Conservation (phyloP, 2,797 vertebrate genomes). For the Eleutherodactylus coqui region DNA sequence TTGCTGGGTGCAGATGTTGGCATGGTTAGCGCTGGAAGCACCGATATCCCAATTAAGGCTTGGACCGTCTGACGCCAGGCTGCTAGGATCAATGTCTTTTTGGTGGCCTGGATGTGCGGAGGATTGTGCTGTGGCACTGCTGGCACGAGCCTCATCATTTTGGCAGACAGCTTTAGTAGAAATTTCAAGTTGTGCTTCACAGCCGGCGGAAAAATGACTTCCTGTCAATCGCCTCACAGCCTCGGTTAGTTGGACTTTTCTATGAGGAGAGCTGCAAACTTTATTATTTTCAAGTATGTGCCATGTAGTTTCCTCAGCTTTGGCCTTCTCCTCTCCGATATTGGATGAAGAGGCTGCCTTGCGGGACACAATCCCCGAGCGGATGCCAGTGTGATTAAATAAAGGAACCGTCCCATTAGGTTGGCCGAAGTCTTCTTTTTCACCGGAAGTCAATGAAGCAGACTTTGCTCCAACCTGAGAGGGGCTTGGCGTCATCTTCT, state of each 20-base stretch:
- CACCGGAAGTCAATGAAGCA: constrained; percentile 61
- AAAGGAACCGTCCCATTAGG: constrained; percentile 20
- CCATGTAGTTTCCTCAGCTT: constrained; percentile 61
- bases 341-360: constrained; percentile 29
- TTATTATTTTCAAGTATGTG: background rate
- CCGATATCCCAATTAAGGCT: constrained; percentile 16
- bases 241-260: constrained; percentile 67
- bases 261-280: constrained; percentile 59
- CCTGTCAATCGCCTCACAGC: constrained; percentile 69
- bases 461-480: constrained; percentile 50
- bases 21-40: constrained; percentile 42
- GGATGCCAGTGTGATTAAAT: constrained; percentile 58
- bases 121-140: background rate
- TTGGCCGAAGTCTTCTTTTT: constrained; percentile 64
- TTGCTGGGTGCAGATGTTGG: constrained; percentile 45
- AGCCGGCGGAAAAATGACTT: constrained; percentile 13
- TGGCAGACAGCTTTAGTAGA: background rate
- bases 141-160: background rate
- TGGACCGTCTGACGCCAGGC: constrained; percentile 39
- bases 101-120: background rate
- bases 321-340: constrained; percentile 58
- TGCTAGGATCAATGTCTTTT: background rate
- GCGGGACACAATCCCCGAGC: background rate
- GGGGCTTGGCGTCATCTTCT: constrained; percentile 69
- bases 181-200: constrained; percentile 32